phyloP scores from a whole-genome alignment of 2,113 vertebrate species.

The Glaucidium brasilianum region DNA sequence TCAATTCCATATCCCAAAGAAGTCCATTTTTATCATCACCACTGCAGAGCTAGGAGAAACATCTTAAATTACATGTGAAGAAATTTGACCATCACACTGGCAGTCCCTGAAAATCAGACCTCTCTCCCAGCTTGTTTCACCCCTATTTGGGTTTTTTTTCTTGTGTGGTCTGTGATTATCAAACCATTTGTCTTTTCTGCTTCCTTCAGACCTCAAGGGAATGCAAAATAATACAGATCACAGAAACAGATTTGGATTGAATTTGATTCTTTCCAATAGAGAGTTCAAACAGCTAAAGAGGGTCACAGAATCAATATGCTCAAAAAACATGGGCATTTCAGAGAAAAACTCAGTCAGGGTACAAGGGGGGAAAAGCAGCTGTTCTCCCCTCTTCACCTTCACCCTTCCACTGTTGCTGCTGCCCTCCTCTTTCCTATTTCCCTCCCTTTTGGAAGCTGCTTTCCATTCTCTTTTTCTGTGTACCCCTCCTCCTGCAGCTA shows the following conservation, averaged over 20 bases:
- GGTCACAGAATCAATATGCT: constrained; percentile 45
- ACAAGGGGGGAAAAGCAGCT: background rate
- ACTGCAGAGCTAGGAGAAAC: background rate
- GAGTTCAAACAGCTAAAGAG: constrained; percentile 43
- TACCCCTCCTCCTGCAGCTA: background rate
- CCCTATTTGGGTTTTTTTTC: background rate
- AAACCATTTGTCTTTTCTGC: constrained; percentile 36
- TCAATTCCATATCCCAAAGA: background rate
- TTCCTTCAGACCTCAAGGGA: background rate
- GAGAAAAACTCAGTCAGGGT: background rate
- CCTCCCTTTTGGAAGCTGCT: background rate
- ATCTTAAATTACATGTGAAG: background rate
- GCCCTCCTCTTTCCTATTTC: background rate
- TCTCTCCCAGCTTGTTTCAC: background rate
- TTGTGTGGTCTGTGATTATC: constrained; percentile 2
- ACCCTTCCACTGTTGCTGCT: constrained; percentile 35
- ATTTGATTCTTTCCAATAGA: constrained; percentile 32
- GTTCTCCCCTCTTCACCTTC: constrained; percentile 48
- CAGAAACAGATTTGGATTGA: constrained; percentile 3
- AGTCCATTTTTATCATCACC: background rate
- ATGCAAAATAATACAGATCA: constrained; percentile 9
- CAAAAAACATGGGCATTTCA: constrained; percentile 51
- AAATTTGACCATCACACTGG: background rate
- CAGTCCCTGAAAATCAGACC: background rate
- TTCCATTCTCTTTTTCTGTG: background rate